phyloP scores from a whole-genome alignment of 2,797 vertebrate species.

The Lophius americanus region DNA sequence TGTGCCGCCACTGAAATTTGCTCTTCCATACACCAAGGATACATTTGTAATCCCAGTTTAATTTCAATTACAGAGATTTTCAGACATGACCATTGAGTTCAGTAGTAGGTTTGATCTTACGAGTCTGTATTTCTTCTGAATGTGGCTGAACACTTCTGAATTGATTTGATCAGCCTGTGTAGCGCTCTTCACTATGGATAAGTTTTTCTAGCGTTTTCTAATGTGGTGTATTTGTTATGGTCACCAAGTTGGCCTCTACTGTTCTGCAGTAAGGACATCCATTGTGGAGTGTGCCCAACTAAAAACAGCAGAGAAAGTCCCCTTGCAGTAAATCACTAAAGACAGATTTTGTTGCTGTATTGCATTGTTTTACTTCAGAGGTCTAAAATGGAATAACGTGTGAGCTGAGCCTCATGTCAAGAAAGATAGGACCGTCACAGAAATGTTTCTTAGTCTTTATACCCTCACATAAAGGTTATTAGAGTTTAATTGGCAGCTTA shows the following conservation, averaged over 20 bases:
- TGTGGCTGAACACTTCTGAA: neutral
- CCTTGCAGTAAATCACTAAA: slow-evolving; percentile 45
- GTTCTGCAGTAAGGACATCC: slow-evolving; percentile 20
- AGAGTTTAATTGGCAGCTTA: neutral
- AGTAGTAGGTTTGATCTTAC: neutral
- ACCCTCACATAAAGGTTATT: slow-evolving; percentile 1
- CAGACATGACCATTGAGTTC: neutral
- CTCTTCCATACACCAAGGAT: neutral
- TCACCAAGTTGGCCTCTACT: neutral
- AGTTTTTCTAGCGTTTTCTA: too few species aligned
- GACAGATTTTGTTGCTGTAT: slow-evolving; percentile 23
- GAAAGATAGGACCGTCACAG: slow-evolving; percentile 6
- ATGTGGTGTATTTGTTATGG: too few species aligned
- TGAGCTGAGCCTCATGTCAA: slow-evolving; percentile 5
- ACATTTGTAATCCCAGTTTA: slow-evolving; percentile 2
- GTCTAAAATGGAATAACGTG: slow-evolving; percentile 15
- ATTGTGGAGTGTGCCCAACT: slow-evolving; percentile 13
- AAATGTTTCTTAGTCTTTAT: neutral
- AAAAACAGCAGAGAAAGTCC: slow-evolving; percentile 38
- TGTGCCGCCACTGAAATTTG: slow-evolving; percentile 19
- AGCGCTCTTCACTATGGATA: neutral
- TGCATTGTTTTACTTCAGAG: slow-evolving; percentile 28
- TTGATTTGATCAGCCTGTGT: neutral
- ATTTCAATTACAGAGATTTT: slow-evolving; percentile 1
- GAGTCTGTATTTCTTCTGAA: too few species aligned